Evolutionary conservation across 2,888 invertebrate species (phyloP).

Genomic region (Sphecodes monilicornis): DNA sequence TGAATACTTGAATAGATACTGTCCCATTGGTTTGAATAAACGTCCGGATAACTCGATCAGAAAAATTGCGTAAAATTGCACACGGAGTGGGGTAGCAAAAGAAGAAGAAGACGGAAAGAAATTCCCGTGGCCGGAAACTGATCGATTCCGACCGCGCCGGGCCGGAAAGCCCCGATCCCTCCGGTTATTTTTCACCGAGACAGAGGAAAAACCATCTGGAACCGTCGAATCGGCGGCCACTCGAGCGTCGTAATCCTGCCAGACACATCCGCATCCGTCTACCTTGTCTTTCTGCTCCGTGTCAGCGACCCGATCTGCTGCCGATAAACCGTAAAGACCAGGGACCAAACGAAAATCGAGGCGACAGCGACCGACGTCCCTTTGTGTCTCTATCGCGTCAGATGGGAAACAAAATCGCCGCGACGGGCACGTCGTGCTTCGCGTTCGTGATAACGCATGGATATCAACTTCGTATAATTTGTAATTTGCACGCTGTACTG

Average conservation of each 20-base stretch:
- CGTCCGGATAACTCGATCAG: not conserved
- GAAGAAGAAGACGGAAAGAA: slow-evolving; percentile 23
- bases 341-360: not conserved
- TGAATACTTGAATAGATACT: too few relatives aligned
- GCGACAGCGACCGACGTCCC: not conserved
- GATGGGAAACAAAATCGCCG: not conserved
- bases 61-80: slow-evolving; percentile 18
- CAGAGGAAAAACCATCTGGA: slow-evolving; percentile 28
- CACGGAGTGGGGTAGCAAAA: not conserved
- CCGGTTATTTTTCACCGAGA: slow-evolving; percentile 63
- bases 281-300: slow-evolving; percentile 31
- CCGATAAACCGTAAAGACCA: slow-evolving; percentile 48
- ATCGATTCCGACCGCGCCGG: slow-evolving; percentile 61
- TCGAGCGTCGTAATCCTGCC: slow-evolving; percentile 44
- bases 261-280: slow-evolving; percentile 35
- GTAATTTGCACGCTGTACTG: not conserved
- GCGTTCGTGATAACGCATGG: not conserved
- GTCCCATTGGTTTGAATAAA: too few relatives aligned
- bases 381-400: not conserved
- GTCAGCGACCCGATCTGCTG: slow-evolving; percentile 40
- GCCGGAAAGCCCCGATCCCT: slow-evolving; percentile 67
- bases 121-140: slow-evolving; percentile 35
- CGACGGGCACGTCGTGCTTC: not conserved
- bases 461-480: not conserved
- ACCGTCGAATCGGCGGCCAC: slow-evolving; percentile 38